Evolutionary conservation across 2,888 invertebrate species (phyloP).

Genomic region (Ganaspis brasiliensis): DNA sequence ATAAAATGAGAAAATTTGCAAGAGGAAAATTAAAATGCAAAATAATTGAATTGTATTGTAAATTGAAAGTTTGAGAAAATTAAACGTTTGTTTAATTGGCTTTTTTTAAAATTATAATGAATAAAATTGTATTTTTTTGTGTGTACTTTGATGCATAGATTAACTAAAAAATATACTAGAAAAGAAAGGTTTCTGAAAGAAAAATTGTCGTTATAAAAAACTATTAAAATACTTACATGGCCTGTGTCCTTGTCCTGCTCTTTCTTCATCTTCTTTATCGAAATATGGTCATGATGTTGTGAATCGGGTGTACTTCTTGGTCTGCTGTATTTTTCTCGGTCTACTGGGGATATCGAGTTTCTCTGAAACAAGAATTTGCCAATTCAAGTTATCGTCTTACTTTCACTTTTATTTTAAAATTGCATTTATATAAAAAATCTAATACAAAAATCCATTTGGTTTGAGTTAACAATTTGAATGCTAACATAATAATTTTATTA

Average conservation of each 20-base stretch:
- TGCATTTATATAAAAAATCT: background rate
- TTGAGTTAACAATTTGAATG: too few species aligned
- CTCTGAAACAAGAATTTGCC: conserved; percentile 83
- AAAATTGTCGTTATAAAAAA: conserved; percentile 4
- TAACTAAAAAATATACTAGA: too few species aligned
- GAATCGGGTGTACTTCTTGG: conserved; percentile 89
- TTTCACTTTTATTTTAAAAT: background rate
- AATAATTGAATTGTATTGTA: too few species aligned
- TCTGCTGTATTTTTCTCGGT: conserved; percentile 87
- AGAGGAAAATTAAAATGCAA: conserved; percentile 25
- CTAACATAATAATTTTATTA: too few species aligned
- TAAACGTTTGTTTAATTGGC: too few species aligned
- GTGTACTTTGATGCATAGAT: too few species aligned
- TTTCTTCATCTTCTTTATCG: conserved; percentile 86
- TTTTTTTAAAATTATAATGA: too few species aligned
- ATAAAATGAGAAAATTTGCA: conserved; percentile 20
- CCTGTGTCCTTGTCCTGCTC: conserved; percentile 90
- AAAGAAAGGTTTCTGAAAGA: too few species aligned
- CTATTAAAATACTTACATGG: conserved; percentile 84
- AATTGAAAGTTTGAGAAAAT: too few species aligned
- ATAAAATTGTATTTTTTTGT: too few species aligned
- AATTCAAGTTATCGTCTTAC: background rate
- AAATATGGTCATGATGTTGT: conserved; percentile 85
- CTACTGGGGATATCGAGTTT: conserved; percentile 92
- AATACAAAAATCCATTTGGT: too few species aligned